Evolutionary conservation across 1,140 invertebrate genomes (phyloP), one percentile per base, ranked within the genome.

Genomic region (Pogonomyrmex californicus): DNA sequence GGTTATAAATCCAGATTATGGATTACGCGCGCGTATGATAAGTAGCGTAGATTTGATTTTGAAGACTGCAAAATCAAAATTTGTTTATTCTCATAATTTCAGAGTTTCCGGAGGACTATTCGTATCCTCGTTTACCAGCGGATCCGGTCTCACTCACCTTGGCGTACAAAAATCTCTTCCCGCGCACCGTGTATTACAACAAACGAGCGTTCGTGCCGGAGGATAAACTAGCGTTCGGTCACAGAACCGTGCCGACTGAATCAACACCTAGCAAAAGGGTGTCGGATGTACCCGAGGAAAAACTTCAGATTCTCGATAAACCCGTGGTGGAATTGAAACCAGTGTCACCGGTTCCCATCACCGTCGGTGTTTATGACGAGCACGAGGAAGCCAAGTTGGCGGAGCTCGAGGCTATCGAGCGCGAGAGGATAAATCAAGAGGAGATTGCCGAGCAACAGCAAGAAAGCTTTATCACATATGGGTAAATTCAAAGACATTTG

Each of bases 121-220:
- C 88, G 41, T 89, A 89, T 36, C 85, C 88, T 7, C 14, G 58
- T 49, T 17, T 91, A 17, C 92, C 95, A 1, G 95, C 95, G 1
- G 95, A 96, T 91, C 93, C 95, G 33, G 94, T 95, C 4, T 95
- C 95, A n/a, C 88, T 95, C 14, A 88, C 92, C 33, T 41, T 95
- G 41, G 95, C 95, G 1, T 93, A 91, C 38, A 93, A 94, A 88
- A 92, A 94, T 66, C 56, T 92, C 36, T 68, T 87, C n/a, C 76
- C 88, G 1, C 81, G 71, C 4, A 90, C 70, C 17, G 38, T 79
- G 9, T 38, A 83, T 23, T 41, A 92, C 86, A 62, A 92, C 89
- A 87, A 91, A 86, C 77, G 78, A 49, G 47, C 76, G 38, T 89
- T 93, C 82, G 90, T 96, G 7, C 92, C 94, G 0, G 95, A 96